phyloP scores from a whole-genome alignment of 2,797 vertebrate species.

The Anomalospiza imberbis region DNA sequence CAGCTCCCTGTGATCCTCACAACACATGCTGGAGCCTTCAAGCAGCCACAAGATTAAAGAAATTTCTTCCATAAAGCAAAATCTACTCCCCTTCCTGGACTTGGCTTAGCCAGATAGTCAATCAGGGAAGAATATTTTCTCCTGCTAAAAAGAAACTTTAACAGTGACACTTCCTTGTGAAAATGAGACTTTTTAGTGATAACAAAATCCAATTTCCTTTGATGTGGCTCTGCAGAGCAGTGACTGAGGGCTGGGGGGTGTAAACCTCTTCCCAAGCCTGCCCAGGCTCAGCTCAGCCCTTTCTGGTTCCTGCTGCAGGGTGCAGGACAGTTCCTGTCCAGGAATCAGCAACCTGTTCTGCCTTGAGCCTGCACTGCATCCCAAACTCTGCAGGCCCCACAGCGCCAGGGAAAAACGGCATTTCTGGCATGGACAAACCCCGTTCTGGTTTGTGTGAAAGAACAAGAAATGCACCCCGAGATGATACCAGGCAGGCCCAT shows the following conservation, averaged over 20 bases:
- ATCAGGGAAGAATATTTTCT: neutral
- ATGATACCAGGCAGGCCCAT: neutral
- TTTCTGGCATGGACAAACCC: neutral
- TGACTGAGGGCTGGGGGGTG: neutral
- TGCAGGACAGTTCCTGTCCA: too few species aligned
- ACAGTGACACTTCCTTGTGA: neutral
- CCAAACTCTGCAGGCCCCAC: too few species aligned
- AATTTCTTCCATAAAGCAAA: neutral
- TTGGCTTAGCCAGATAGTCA: neutral
- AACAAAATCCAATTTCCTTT: constrained; percentile 24
- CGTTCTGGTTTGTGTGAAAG: neutral
- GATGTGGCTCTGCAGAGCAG: neutral
- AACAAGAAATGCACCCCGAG: neutral
- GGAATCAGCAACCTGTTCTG: accelerated
- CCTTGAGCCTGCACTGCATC: neutral
- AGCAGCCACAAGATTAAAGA: constrained; percentile 17
- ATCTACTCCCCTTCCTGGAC: neutral
- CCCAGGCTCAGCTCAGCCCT: neutral
- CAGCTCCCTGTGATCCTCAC: neutral
- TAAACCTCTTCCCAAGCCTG: neutral
- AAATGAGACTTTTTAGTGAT: neutral
- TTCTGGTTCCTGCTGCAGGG: neutral
- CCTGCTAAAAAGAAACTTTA: neutral
- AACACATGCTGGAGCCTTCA: neutral
- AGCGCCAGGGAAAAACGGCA: neutral